Evolutionary conservation across 2,888 invertebrate genomes (phyloP).

Genomic region (Amiota communis): DNA sequence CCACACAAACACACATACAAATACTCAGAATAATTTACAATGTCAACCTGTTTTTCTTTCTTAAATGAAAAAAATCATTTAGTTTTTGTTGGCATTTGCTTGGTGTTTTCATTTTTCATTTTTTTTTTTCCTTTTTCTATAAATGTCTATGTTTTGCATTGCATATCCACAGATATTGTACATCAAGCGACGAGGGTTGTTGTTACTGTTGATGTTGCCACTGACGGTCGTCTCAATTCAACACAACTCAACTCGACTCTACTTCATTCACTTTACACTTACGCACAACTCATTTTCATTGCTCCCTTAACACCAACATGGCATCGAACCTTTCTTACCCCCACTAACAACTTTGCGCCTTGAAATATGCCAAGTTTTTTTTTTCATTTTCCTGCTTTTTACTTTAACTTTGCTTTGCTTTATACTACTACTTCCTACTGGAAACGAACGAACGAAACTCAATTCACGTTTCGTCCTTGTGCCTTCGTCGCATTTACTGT

Average conservation of each 20-base stretch:
- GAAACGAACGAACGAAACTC: neutral
- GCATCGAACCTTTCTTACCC: neutral
- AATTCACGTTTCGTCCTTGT: constrained; percentile 23
- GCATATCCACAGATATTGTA: neutral
- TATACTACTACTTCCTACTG: no score
- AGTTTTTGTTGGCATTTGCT: neutral
- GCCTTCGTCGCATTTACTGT: constrained; percentile 52
- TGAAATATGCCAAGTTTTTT: constrained; percentile 16
- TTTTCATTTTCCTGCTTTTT: neutral
- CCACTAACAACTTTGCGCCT: neutral
- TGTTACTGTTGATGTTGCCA: neutral
- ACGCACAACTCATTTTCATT: constrained; percentile 13
- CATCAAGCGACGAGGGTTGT: neutral
- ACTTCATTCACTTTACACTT: neutral
- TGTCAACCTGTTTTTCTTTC: constrained; percentile 2
- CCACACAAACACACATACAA: neutral
- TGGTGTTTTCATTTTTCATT: no score
- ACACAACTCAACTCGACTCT: no score
- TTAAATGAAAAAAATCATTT: neutral
- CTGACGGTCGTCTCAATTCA: no score
- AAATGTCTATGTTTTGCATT: neutral
- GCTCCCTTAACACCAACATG: neutral
- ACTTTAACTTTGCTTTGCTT: neutral
- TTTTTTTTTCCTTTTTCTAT: no score
- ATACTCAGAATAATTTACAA: neutral